Percentiles rank a stretch among this genome's conserved stretches.
These are phyloP conservation scores for Proterorhinus semilunaris DNA, from an alignment of 2,113 vertebrate genomes.

Conservation along the genomic window DNA sequence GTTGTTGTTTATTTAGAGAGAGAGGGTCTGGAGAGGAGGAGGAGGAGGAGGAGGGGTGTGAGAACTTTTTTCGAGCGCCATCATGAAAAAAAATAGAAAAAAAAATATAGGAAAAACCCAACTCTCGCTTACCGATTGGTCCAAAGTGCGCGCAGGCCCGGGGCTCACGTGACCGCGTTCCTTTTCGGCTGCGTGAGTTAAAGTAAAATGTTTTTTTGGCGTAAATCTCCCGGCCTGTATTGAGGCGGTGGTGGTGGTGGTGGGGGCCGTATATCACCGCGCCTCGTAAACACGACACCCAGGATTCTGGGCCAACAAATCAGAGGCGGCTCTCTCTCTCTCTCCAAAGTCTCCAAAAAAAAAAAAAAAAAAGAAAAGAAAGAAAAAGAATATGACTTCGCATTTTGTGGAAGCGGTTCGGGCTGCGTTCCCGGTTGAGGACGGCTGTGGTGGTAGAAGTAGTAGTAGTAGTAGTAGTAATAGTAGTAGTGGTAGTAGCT, in stretches of 20 bases:
- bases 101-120: slow-evolving; percentile 39
- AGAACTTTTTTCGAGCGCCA: slow-evolving; percentile 47
- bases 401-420: slow-evolving; percentile 96
- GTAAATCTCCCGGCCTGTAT: slow-evolving; percentile 94
- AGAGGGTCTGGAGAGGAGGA: too few relatives aligned
- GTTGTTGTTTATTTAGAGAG: too few relatives aligned
- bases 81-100: slow-evolving; percentile 60
- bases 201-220: slow-evolving; percentile 92
- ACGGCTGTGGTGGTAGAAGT: slow-evolving; percentile 74
- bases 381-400: slow-evolving; percentile 89
- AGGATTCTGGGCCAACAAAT: slow-evolving; percentile 96
- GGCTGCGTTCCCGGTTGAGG: slow-evolving; percentile 86
- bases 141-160: slow-evolving; percentile 79
- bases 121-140: slow-evolving; percentile 80
- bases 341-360: too few relatives aligned
- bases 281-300: slow-evolving; percentile 98
- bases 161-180: slow-evolving; percentile 83
- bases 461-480: slow-evolving; percentile 48
- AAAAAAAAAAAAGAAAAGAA: too few relatives aligned
- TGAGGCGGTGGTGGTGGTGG: slow-evolving; percentile 68
- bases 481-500: slow-evolving; percentile 30
- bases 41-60: slow-evolving; percentile 5
- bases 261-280: slow-evolving; percentile 88
- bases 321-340: slow-evolving; percentile 77
- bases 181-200: slow-evolving; percentile 70